Conservation (phyloP, 2,113 vertebrate genomes). For the Pao palembangensis region DNA sequence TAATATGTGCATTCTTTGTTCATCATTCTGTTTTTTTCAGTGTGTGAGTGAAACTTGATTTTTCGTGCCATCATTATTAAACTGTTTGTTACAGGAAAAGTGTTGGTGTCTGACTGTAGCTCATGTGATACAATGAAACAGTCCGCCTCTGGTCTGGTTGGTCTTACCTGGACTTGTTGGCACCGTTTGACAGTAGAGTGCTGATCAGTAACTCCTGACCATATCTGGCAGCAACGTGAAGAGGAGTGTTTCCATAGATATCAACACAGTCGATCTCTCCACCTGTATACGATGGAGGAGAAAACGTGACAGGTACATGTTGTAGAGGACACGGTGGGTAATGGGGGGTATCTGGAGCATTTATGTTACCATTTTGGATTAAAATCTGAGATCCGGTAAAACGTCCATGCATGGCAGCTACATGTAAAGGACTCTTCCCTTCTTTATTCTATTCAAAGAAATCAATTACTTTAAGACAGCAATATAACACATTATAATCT, state of each 20-base stretch:
- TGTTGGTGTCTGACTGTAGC: neutral
- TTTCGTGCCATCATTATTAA: neutral
- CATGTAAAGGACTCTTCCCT: conserved; percentile 93
- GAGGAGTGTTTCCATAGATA: conserved; percentile 88
- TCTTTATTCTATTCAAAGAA: conserved; percentile 83
- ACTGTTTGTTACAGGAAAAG: too few species aligned
- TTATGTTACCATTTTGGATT: conserved; percentile 88
- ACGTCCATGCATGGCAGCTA: conserved; percentile 91
- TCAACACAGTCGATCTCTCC: conserved; percentile 91
- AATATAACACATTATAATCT: neutral
- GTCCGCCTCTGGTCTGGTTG: neutral
- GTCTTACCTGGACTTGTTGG: conserved; percentile 85
- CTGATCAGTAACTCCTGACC: conserved; percentile 96
- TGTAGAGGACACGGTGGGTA: neutral
- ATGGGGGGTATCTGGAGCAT: neutral
- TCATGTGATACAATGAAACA: neutral
- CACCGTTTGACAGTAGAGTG: conserved; percentile 92
- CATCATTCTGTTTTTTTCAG: neutral
- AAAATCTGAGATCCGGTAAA: conserved; percentile 97
- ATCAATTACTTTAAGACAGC: neutral
- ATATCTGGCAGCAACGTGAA: conserved; percentile 92
- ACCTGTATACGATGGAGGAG: conserved; percentile 67
- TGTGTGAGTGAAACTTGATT: too few species aligned
- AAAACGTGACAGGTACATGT: neutral
- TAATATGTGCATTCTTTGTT: neutral